Conservation (phyloP, 2,113 vertebrate genomes). For the Spilogale gracilis region DNA sequence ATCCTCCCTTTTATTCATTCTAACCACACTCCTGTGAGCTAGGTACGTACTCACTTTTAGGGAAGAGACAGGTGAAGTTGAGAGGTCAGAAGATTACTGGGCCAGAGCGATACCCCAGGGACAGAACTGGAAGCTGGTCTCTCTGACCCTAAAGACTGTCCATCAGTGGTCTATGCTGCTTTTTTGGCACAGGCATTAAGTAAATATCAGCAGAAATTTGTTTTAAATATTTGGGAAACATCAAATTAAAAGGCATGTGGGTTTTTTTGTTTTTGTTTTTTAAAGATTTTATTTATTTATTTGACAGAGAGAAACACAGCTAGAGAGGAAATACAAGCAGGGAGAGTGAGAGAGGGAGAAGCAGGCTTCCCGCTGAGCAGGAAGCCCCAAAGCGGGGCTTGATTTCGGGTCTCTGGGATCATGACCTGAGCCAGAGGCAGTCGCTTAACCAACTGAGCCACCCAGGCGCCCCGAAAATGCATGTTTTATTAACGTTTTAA, state of each 20-base stretch:
- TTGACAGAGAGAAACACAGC: too few relatives aligned
- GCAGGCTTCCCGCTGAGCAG: too few relatives aligned
- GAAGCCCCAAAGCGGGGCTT: too few relatives aligned
- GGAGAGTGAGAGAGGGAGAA: too few relatives aligned
- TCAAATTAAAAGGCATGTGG: not conserved
- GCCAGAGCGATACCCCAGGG: not conserved
- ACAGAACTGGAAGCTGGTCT: not conserved
- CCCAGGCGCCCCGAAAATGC: too few relatives aligned
- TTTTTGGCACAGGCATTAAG: not conserved
- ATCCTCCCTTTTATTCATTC: not conserved
- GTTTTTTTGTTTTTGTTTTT: too few relatives aligned
- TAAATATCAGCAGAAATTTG: not conserved
- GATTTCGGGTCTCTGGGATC: too few relatives aligned
- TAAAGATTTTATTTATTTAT: too few relatives aligned
- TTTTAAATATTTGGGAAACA: not conserved
- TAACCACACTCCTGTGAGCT: not conserved
- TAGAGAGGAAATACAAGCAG: too few relatives aligned
- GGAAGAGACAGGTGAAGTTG: not conserved
- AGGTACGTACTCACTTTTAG: not conserved
- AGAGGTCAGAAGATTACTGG: not conserved
- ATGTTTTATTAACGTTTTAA: not conserved
- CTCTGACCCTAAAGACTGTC: not conserved
- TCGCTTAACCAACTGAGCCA: too few relatives aligned
- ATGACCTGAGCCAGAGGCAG: too few relatives aligned
- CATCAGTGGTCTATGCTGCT: not conserved